A percentile compares a stretch with the other conserved stretches of the same genome.
Evolutionary conservation across 2,797 vertebrate species (phyloP).

Genomic region (Sebastes taczanowskii): DNA sequence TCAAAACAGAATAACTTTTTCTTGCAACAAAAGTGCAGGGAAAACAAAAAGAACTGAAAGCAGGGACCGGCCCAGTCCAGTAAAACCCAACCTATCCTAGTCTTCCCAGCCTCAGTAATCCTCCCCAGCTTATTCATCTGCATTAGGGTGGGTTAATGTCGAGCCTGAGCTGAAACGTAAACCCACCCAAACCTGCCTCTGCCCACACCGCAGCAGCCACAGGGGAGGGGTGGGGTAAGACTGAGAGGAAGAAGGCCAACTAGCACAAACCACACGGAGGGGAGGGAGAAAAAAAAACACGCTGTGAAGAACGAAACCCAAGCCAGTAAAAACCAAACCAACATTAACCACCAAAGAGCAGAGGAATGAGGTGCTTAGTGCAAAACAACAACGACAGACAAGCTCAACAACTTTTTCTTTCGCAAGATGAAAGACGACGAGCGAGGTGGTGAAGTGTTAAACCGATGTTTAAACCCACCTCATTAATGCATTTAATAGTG

Average conservation of each 20-base stretch:
- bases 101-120: conserved; percentile 37
- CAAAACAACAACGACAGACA: neutral
- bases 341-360: conserved; percentile 13
- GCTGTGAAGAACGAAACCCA: conserved; percentile 16
- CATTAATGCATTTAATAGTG: neutral
- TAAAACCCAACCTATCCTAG: conserved; percentile 8
- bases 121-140: conserved; percentile 32
- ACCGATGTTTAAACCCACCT: neutral
- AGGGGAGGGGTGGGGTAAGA: conserved; percentile 44
- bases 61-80: neutral
- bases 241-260: conserved; percentile 33
- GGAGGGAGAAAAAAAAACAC: neutral
- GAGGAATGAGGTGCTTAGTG: conserved; percentile 3
- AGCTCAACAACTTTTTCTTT: neutral
- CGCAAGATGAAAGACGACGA: neutral
- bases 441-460: neutral
- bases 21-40: neutral
- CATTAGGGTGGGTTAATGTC: conserved; percentile 33
- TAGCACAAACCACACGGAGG: conserved; percentile 39
- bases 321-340: conserved; percentile 39
- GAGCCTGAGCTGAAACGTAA: conserved; percentile 47
- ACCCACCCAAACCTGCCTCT: conserved; percentile 58
- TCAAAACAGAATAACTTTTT: neutral
- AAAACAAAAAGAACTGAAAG: neutral
- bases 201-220: conserved; percentile 58